phyloP scores from a whole-genome alignment of 2,797 vertebrate genomes.

The Megaceryle alcyon region DNA sequence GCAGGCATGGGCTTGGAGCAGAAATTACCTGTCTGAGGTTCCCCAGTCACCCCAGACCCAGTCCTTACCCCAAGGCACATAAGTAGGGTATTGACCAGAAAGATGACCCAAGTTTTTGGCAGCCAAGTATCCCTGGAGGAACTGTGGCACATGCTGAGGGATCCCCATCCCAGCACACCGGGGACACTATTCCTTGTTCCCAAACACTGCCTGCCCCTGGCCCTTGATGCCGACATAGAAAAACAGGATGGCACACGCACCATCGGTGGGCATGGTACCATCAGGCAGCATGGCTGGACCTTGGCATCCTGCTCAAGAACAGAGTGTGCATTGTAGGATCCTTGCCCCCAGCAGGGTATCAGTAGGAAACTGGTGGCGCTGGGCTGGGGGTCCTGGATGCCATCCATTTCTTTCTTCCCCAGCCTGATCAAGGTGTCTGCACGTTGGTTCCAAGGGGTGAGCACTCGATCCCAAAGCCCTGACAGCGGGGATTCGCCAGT shows the following conservation, averaged over 20 bases:
- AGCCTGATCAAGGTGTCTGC: not conserved
- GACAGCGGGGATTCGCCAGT: not conserved
- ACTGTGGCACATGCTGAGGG: not conserved
- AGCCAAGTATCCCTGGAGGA: not conserved
- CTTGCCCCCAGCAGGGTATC: not conserved
- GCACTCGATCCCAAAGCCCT: not conserved
- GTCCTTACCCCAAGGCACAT: not conserved
- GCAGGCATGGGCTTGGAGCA: not conserved
- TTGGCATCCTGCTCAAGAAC: not conserved
- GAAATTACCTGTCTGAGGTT: not conserved
- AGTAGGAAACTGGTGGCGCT: rapidly evolving
- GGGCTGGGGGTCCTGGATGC: too few species aligned
- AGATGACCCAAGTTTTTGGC: not conserved
- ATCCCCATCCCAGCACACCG: not conserved
- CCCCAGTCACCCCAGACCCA: not conserved
- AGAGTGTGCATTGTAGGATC: too few species aligned
- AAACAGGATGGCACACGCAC: rapidly evolving
- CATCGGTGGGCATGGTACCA: not conserved
- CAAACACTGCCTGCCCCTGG: not conserved
- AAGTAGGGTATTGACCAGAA: not conserved
- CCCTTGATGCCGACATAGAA: not conserved
- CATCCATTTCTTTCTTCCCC: not conserved
- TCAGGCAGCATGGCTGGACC: not conserved
- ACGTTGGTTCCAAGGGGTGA: too few species aligned
- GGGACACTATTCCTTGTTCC: not conserved